phyloP scores from a whole-genome alignment of 1,140 invertebrate species.

The Steinernema feltiae region DNA sequence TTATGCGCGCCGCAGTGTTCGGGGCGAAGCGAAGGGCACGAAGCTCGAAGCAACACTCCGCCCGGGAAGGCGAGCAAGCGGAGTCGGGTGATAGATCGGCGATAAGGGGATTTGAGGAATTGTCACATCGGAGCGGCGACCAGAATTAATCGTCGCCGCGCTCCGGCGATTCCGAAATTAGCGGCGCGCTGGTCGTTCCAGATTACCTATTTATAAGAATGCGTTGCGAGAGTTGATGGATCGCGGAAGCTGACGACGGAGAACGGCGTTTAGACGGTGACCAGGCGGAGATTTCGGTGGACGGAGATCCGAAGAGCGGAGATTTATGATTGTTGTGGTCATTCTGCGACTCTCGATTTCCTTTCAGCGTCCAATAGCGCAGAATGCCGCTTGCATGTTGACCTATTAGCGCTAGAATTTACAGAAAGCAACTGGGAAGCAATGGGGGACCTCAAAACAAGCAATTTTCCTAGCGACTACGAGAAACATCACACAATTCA shows the following conservation, averaged over 20 bases:
- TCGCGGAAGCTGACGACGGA: background rate
- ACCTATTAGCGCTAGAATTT: too few species aligned
- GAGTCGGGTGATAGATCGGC: background rate
- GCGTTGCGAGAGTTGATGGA: background rate
- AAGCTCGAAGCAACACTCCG: background rate
- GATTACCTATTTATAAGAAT: constrained; percentile 14
- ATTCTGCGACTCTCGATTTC: too few species aligned
- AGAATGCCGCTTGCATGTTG: too few species aligned
- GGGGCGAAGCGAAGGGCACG: background rate
- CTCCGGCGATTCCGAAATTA: background rate
- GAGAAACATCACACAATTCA: too few species aligned
- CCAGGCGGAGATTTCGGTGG: background rate
- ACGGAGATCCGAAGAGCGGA: too few species aligned
- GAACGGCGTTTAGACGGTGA: background rate
- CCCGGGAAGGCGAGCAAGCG: background rate
- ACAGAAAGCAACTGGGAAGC: too few species aligned
- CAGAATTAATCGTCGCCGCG: background rate
- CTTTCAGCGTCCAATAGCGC: too few species aligned
- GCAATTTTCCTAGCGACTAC: too few species aligned
- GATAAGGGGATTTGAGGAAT: constrained; percentile 15
- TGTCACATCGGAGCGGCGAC: background rate
- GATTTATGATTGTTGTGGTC: too few species aligned
- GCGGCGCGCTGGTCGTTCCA: background rate
- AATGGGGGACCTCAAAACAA: too few species aligned
- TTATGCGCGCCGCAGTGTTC: background rate